A percentile compares a stretch with the other conserved stretches of the same genome.
Evolutionary conservation across 53 echinoderm and acorn worm genomes (phyloP).

Genomic region (Crossaster papposus): DNA sequence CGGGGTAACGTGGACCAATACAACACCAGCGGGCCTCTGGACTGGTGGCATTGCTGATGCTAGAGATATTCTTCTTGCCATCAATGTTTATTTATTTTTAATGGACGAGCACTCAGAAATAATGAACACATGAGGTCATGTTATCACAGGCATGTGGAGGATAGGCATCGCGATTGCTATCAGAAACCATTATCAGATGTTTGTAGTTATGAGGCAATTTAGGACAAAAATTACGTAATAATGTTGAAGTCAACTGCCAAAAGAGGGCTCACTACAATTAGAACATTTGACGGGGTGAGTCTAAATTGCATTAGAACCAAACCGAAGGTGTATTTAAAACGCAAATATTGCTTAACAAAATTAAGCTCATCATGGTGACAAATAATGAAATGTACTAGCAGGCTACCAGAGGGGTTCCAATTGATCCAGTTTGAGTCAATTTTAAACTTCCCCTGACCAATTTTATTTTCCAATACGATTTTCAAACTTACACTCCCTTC

Average conservation of each 20-base stretch:
- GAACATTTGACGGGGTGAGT: no score
- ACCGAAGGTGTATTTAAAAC: no score
- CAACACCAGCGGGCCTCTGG: not conserved
- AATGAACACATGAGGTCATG: conserved; percentile 7
- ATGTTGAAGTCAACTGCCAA: no score
- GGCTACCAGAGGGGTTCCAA: not conserved
- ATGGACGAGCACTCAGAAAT: not conserved
- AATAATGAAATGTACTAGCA: no score
- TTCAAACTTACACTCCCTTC: conserved; percentile 45
- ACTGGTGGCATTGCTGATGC: not conserved
- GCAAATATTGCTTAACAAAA: no score
- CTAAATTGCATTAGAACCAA: no score
- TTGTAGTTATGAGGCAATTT: not conserved
- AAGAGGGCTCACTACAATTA: no score
- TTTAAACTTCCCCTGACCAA: not conserved
- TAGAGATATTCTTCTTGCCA: not conserved
- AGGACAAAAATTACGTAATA: not conserved
- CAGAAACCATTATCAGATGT: conserved; percentile 15
- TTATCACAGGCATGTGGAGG: not conserved
- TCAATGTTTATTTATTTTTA: not conserved
- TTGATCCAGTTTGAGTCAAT: not conserved
- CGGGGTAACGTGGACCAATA: not conserved
- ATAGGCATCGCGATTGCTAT: conserved; percentile 19
- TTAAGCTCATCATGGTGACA: not conserved
- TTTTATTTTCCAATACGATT: not conserved